Conservation (phyloP, 2,113 vertebrate species). For the Ctenomys sociabilis region DNA sequence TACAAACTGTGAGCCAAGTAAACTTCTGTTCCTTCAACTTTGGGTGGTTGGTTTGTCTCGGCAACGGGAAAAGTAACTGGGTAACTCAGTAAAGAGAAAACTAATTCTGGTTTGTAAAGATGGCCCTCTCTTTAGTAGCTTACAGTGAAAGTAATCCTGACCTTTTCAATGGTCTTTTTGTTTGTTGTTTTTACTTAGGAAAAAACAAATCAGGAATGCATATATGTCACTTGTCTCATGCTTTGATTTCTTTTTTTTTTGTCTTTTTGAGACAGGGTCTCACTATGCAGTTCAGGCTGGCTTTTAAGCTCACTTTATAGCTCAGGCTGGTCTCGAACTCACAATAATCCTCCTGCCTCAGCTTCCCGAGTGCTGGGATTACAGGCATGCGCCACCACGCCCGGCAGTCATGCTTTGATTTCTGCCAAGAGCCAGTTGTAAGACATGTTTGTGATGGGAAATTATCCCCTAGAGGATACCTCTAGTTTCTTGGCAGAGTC, state of each 20-base stretch:
- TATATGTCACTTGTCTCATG: background rate
- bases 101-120: background rate
- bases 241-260: background rate
- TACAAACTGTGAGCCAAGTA: background rate
- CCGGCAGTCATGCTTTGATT: background rate
- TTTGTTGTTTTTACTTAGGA: background rate
- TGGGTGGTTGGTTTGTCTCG: background rate
- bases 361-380: too few relatives aligned
- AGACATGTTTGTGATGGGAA: background rate
- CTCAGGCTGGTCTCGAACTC: too few relatives aligned
- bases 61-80: background rate
- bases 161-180: background rate
- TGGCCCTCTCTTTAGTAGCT: background rate
- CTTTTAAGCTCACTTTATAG: too few relatives aligned
- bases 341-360: too few relatives aligned
- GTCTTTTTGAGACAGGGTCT: too few relatives aligned
- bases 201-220: background rate
- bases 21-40: background rate
- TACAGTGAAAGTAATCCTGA: background rate
- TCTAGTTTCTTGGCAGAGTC: background rate
- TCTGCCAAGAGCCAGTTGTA: background rate
- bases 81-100: background rate
- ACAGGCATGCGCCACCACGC: too few relatives aligned
- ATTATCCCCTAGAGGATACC: background rate
- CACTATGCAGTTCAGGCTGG: too few relatives aligned